Base-by-base conservation (phyloP, 2,113 vertebrate genomes). In the Pionites leucogaster region DNA sequence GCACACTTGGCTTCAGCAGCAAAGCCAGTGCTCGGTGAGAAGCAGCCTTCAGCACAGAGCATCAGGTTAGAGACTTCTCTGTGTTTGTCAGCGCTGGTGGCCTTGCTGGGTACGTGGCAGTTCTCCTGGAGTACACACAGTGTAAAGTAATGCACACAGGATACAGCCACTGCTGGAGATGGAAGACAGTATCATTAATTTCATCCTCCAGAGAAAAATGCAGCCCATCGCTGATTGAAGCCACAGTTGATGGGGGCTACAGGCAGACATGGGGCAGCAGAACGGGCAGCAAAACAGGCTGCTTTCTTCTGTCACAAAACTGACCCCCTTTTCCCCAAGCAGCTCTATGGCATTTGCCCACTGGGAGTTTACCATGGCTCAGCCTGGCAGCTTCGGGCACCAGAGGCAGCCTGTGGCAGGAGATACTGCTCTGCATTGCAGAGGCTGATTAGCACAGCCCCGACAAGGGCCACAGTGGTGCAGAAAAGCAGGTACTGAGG, bases 81-180 rank as follows among this genome's bases (percentile, higher is more conserved):
- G 13, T 5, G 12, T 4, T 11, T 6, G 1, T 5, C 53, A 27
- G 53, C 11, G 1, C 33, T 6, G 16, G 16, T 18, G 60, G 13
- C 37, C 14, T 39, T 29, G 19, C 47, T 13, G 37, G 67, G 42
- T 25, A 28, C 6, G 2, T 9, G 3, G 5, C 24, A 13, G 18
- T 11, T 15, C 35, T 24, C 4, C 7, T 2, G 3, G 42, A 33
- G 35, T 6, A 25, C 35, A 4, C 9, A 4, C 42, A 3, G 2
- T 4, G 29, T 16, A 18, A 28, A 49, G 29, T 16, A 23, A 28
- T 42, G 33, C 42, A 19, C 67, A 2, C 44, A 2, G 44, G 27
- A 39, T 24, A 59, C 35, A 31, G 13, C 23, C 25, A 4, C 31
- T 5, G 44, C 8, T 39, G 39, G 25, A 67, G 28, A 24, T 1